Base-by-base conservation (phyloP, 2,797 vertebrate genomes). In the Mustela erminea region DNA sequence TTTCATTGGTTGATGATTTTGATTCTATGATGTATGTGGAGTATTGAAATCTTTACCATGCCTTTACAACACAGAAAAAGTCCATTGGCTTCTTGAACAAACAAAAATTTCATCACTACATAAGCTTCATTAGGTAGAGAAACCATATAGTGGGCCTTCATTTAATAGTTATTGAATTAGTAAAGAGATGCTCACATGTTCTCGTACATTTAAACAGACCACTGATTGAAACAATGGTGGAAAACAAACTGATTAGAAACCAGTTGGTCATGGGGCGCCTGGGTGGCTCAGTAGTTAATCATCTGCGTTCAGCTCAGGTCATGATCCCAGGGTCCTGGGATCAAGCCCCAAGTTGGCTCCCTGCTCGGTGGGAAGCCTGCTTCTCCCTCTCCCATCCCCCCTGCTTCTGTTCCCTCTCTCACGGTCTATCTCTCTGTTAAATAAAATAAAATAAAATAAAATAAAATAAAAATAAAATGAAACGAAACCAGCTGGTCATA, bases 1-100 rank as follows among this genome's bases (percentile, higher is more conserved):
- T 95, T 97, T 95, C 49, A 27, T 49, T 87, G 52, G 38, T 81
- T 90, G 56, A 49, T 88, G 41, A 80, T 80, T 90, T 97, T 88
- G 38, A 84, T 95, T 95, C 41, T 78, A 17, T 92, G 87, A 2
- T 62, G 27, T 56, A n/a, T 27, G 3, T 81, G 7, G 12, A 66
- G 46, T 77, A 82, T 41, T 90, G 27, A 92, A 89, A 74, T 70
- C 8, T 10, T 81, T 80, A 17, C 12, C 74, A 58, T 80, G 64
- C 23, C 13, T 72, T 94, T 93, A 87, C 5, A 94, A 43, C 15
- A 49, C 2, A 0, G 68, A 80, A 75, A 74, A 7, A 87, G 20
- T 87, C 7, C 7, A 5, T n/a, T 62, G 70, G 15, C 29, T 89
- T 87, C 17, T 90, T 88, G 38, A 43, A 54, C 20, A 62, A 29